Conservation (phyloP, 2,797 vertebrate species). For the Synanceia verrucosa region DNA sequence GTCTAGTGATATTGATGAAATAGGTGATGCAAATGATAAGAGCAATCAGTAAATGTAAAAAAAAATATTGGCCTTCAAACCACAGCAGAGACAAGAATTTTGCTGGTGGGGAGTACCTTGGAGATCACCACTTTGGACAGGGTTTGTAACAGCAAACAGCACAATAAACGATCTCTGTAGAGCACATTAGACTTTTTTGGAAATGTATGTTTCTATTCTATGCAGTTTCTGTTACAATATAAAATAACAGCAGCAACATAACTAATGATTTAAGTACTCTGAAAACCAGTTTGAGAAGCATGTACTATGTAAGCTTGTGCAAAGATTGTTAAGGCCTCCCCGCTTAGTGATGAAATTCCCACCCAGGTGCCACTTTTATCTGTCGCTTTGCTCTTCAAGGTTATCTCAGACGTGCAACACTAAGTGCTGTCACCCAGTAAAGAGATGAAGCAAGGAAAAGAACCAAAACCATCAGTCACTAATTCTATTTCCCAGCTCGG, state of each 20-base stretch:
- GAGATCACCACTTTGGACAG: conserved; percentile 30
- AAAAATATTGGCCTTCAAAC: not conserved
- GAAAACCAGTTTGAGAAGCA: conserved; percentile 18
- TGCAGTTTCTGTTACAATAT: not conserved
- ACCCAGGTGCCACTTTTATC: conserved; percentile 58
- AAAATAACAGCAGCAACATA: not conserved
- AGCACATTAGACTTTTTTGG: not conserved
- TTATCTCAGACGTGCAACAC: conserved; percentile 68
- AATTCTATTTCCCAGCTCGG: conserved; percentile 80
- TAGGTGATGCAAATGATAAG: not conserved
- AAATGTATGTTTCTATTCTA: not conserved
- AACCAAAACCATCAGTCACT: conserved; percentile 76
- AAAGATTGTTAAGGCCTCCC: conserved; percentile 40
- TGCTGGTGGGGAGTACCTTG: not conserved
- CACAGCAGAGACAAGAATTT: not conserved
- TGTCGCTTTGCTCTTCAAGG: conserved; percentile 68
- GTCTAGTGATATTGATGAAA: not conserved
- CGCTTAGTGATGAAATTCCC: conserved; percentile 45
- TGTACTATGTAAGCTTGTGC: conserved; percentile 15
- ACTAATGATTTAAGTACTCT: not conserved
- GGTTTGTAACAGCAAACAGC: not conserved
- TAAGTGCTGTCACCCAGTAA: conserved; percentile 59
- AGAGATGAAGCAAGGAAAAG: conserved; percentile 64
- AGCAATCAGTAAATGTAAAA: not conserved
- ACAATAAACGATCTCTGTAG: not conserved